Percentiles rank a stretch among this genome's conserved stretches.
phyloP scores from a whole-genome alignment of 2,888 invertebrate genomes.

The Ptychoptera albimana region DNA sequence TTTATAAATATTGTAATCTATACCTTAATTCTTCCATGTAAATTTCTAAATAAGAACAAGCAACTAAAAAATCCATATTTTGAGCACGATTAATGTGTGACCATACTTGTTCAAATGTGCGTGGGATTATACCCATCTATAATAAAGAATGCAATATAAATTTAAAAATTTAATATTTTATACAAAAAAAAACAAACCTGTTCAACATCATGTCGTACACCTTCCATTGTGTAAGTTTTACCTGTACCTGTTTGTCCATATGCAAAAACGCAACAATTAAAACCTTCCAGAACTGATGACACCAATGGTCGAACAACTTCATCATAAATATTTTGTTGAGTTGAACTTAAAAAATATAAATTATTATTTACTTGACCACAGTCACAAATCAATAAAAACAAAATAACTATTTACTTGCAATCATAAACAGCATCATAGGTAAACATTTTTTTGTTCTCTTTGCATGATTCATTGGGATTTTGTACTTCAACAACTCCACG shows the following conservation, averaged over 20 bases:
- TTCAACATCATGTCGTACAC: conserved; percentile 47
- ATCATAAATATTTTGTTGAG: conserved; percentile 86
- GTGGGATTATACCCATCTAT: conserved; percentile 68
- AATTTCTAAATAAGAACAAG: conserved; percentile 93
- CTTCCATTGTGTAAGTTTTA: conserved; percentile 54
- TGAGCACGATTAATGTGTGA: conserved; percentile 78
- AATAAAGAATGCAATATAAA: neutral
- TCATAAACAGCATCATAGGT: conserved; percentile 98
- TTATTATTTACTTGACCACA: neutral
- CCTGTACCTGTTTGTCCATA: conserved; percentile 99
- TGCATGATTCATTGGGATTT: conserved; percentile 57
- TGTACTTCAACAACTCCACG: conserved; percentile 82
- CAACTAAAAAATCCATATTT: conserved; percentile 88
- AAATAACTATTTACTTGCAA: conserved; percentile 38
- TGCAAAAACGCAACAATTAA: conserved; percentile 98
- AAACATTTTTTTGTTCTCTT: conserved; percentile 77
- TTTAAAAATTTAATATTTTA: too few species aligned
- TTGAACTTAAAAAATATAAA: conserved; percentile 38
- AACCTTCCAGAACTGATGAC: conserved; percentile 89
- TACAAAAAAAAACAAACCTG: conserved; percentile 13
- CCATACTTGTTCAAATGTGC: conserved; percentile 96
- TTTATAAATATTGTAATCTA: conserved; percentile 23
- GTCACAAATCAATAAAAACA: neutral
- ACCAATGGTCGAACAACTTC: conserved; percentile 92
- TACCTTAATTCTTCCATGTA: conserved; percentile 77